Conservation (phyloP, 1,140 invertebrate genomes). For the Polypedilum vanderplanki region DNA sequence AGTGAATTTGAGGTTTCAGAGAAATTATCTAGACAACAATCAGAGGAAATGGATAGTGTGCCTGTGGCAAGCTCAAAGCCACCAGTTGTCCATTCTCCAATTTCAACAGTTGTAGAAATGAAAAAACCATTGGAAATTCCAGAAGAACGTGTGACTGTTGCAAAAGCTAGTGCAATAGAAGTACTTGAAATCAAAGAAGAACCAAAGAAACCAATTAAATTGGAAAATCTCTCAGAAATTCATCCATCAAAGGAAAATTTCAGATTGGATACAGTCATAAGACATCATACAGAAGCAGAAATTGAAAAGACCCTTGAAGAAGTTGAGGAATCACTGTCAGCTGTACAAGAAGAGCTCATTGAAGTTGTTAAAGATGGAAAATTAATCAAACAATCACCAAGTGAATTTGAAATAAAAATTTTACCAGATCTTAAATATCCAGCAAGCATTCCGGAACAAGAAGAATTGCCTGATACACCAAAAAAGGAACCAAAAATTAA, state of each 20-base stretch:
- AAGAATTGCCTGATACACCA: constrained; percentile 37
- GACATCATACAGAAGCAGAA: neutral
- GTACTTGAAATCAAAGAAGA: neutral
- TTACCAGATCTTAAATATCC: constrained; percentile 32
- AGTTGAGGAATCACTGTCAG: constrained; percentile 59
- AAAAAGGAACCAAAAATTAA: constrained; percentile 37
- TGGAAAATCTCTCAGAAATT: neutral
- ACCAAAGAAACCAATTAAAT: neutral
- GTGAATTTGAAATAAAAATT: constrained; percentile 62
- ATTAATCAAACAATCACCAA: constrained; percentile 58
- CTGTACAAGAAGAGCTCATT: constrained; percentile 56
- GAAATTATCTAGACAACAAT: constrained; percentile 31
- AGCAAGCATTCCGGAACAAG: constrained; percentile 31
- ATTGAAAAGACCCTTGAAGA: constrained; percentile 58
- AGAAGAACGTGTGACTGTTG: neutral
- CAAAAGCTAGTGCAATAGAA: neutral
- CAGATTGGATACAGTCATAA: neutral
- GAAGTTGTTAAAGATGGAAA: constrained; percentile 43
- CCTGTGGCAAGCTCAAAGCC: neutral
- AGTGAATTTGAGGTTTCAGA: constrained; percentile 42
- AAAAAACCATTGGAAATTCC: constrained; percentile 9
- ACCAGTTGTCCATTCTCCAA: constrained; percentile 29
- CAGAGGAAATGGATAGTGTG: neutral
- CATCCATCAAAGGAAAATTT: neutral
- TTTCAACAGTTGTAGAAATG: constrained; percentile 19